Conservation (phyloP, 2,888 invertebrate species). For the Ectobius pallidus region DNA sequence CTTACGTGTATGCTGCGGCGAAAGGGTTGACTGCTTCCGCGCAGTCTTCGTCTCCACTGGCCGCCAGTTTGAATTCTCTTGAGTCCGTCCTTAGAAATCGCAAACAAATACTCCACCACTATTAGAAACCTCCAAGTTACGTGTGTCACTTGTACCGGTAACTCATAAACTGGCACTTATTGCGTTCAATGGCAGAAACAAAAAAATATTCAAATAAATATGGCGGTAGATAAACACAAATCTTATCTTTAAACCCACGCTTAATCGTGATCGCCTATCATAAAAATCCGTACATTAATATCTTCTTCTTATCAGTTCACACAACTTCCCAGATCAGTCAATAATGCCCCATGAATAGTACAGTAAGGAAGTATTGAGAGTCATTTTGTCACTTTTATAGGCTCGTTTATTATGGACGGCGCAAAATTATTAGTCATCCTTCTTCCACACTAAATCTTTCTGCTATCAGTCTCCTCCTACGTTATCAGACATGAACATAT, state of each 20-base stretch:
- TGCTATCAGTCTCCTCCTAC: no score
- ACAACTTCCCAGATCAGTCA: neutral
- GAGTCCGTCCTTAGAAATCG: neutral
- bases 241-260: neutral
- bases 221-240: neutral
- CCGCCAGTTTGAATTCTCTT: constrained; percentile 24
- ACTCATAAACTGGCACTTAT: constrained; percentile 2
- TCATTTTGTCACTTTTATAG: no score
- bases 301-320: neutral
- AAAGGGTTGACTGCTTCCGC: constrained; percentile 53
- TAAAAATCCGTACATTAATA: neutral
- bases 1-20: constrained; percentile 56
- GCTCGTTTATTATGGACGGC: no score
- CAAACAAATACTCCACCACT: neutral
- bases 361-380: neutral
- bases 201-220: neutral
- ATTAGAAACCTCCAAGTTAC: neutral
- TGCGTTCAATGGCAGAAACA: neutral
- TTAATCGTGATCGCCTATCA: neutral
- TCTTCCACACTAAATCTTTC: no score
- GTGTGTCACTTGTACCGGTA: neutral
- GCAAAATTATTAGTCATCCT: no score
- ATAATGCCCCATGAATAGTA: neutral
- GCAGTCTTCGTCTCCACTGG: constrained; percentile 36
- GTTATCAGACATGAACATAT: no score